Base-by-base conservation (phyloP, 2,113 vertebrate species). In the Tichodroma muraria region DNA sequence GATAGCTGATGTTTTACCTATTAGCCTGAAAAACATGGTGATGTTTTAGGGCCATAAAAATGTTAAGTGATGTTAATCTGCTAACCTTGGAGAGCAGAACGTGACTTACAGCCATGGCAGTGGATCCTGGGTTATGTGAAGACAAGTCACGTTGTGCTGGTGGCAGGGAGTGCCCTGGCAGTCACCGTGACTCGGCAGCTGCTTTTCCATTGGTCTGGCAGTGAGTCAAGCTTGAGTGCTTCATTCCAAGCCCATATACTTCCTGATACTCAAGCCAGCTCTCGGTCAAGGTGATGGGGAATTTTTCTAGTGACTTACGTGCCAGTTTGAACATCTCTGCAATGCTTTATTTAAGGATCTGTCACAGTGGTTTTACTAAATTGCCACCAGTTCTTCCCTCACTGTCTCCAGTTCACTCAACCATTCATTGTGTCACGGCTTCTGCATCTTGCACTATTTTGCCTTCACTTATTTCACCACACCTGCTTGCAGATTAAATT, bases 401-500 rank as follows among this genome's bases (percentile, higher is more conserved):
- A 93, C 93, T 91, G 91, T 94, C 79, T 92, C 31, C 47, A 66
- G 68, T 68, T 90, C 90, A 80, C 91, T 91, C 73, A 83, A 4
- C 73, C 94, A 93, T 93, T 85, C 92, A 95, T 93, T 85, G 44
- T 93, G 49, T 94, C 90, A 94, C 49, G 0, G 87, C 85, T 95
- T 96, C 89, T 96, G 89, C 92, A 95, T 95, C 94, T 80, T 85
- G 85, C 88, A 93, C 95, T 93, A 9, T 93, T 94, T 94, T 91
- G 80, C 87, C 91, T 94, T 88, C 63, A 88, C 95, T 86, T 83
- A 59, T 64, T 94, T 96, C 72, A 94, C 94, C 66, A 8, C 77
- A 87, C 89, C 65, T 89, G 93, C 90, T 90, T 94, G 69, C 85
- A 92, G 77, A 95, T 78, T 38, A n/a, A 64, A 11, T 57, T 88